Base-by-base conservation (phyloP, 2,888 invertebrate species). In the Tromatobia lineatoria region DNA sequence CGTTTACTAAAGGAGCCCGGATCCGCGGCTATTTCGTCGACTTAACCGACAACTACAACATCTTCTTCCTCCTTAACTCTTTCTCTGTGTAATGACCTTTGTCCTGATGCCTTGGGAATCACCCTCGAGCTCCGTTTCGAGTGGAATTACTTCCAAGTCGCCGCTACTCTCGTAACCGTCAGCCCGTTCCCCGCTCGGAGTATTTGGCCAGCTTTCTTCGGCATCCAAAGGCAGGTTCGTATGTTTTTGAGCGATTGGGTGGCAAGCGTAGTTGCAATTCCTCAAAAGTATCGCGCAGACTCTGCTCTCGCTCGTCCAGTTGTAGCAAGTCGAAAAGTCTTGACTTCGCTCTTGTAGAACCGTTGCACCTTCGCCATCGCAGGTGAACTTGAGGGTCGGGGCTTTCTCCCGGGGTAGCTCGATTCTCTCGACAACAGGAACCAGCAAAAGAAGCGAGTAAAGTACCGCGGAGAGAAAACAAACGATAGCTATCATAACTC, bases 221-320 rank as follows among this genome's bases (percentile, higher is more conserved):
- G 23, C 75, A 52, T 76, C 45, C 57, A 73, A 59, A 18, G 76
- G 50, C 10, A 38, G 54, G 13, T 42, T 42, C 34, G 52, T n/a
- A 25, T 59, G 74, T 69, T 61, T 87, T 38, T 85, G 80, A 0
- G 82, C 85, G n/a, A 80, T 71, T 0, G 91, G 88, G 34, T 89
- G 87, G 89, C 97, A 97, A 0, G 96, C 96, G 91, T 97, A 97
- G 80, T 95, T 95, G 91, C 97, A 97, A 50, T 96, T 95, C 29
- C 95, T 95, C 80, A 97, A 94, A 57, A 95, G 95, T 73, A 97
- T 93, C 4, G 95, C 95, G 13, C 97, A 97, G 78, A 94, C 91
- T 95, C 94, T 95, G 95, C 88, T 95, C 94, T 77, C 95, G 94
- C 87, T 87, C 20, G 86, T 87, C 87, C 87, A 86, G 66, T 86